Evolutionary conservation across 2,888 invertebrate genomes (phyloP).

Genomic region (Tyria jacobaeae): DNA sequence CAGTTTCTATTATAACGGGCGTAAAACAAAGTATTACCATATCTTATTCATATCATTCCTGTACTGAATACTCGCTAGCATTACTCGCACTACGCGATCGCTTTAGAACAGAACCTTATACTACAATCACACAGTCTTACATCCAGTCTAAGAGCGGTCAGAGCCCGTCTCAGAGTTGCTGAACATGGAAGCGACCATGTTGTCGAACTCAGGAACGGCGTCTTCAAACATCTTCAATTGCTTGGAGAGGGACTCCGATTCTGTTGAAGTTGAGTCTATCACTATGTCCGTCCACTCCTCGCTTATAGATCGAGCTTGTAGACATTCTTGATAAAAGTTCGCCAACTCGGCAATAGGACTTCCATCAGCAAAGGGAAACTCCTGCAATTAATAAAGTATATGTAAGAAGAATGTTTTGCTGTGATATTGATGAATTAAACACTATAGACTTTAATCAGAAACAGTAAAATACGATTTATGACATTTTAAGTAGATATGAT

Average conservation of each 20-base stretch:
- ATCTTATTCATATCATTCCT: background rate
- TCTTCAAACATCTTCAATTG: constrained; percentile 92
- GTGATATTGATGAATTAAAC: too few species aligned
- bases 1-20: background rate
- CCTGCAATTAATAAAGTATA: constrained; percentile 79
- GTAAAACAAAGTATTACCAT: constrained; percentile 5
- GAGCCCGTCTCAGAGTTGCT: constrained; percentile 75
- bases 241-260: constrained; percentile 87
- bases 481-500: too few species aligned
- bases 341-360: constrained; percentile 91
- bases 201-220: constrained; percentile 91
- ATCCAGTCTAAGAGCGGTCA: constrained; percentile 55
- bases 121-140: constrained; percentile 45
- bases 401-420: background rate
- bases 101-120: constrained; percentile 28
- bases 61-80: background rate
- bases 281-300: constrained; percentile 68
- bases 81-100: constrained; percentile 39
- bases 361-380: constrained; percentile 92
- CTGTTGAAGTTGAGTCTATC: constrained; percentile 57
- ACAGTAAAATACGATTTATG: too few species aligned
- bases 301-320: constrained; percentile 86
- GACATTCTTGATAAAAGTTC: constrained; percentile 92
- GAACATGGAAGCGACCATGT: constrained; percentile 90
- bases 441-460: too few species aligned